Percentiles rank a stretch among this genome's conserved stretches.
Conservation (phyloP, 2,888 invertebrate species). For the Ferrisia virgata region DNA sequence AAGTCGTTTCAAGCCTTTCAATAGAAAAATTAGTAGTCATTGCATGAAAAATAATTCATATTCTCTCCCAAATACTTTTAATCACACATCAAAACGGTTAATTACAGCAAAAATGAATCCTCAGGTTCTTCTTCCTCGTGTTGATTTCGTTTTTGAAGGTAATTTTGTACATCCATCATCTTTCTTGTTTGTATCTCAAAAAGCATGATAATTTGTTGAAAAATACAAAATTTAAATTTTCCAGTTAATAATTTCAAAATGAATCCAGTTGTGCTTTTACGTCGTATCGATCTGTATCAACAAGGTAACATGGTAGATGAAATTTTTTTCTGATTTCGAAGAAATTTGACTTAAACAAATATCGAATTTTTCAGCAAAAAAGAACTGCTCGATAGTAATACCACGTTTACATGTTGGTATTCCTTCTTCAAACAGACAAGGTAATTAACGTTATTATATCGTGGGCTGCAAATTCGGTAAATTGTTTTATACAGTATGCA, state of each 20-base stretch:
- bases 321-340: neutral
- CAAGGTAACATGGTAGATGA: neutral
- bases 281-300: neutral
- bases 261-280: neutral
- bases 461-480: too few relatives aligned
- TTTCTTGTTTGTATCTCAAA: neutral
- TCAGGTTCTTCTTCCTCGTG: neutral
- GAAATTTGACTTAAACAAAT: neutral
- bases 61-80: too few relatives aligned
- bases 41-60: too few relatives aligned
- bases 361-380: neutral
- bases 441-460: neutral
- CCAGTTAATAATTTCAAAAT: neutral
- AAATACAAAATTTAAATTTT: neutral
- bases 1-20: neutral
- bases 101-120: neutral
- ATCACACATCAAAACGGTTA: neutral
- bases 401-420: neutral
- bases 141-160: neutral
- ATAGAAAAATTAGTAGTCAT: neutral
- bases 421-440: neutral
- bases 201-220: neutral
- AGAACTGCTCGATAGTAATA: neutral
- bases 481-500: too few relatives aligned
- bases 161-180: neutral